Evolutionary conservation across 2,113 vertebrate species (phyloP).

Genomic region (Syngnathus floridae): DNA sequence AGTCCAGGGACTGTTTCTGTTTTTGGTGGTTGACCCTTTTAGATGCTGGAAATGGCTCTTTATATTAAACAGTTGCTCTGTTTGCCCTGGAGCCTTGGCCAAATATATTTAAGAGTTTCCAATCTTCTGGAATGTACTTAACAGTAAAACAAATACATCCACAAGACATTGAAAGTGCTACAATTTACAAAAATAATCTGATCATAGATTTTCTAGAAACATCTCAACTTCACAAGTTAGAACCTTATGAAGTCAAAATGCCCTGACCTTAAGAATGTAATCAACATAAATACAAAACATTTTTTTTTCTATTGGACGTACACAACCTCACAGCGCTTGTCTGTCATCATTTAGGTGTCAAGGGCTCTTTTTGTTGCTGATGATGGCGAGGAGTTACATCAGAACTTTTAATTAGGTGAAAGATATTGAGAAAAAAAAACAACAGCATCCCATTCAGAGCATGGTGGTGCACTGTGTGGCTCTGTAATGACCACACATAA

Average conservation of each 20-base stretch:
- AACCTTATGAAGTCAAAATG: not conserved
- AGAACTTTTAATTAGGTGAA: constrained; percentile 29
- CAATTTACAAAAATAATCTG: not conserved
- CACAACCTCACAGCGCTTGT: too few relatives aligned
- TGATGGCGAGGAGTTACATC: constrained; percentile 9
- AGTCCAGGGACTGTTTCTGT: not conserved
- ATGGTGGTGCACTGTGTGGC: not conserved
- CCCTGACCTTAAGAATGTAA: not conserved
- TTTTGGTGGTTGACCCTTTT: not conserved
- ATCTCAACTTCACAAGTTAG: not conserved
- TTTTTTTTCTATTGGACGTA: too few relatives aligned
- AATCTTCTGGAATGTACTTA: not conserved
- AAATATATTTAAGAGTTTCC: not conserved
- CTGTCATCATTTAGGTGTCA: too few relatives aligned
- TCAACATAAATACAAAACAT: too few relatives aligned
- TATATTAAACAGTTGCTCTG: not conserved
- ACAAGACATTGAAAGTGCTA: not conserved
- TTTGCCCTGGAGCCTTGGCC: not conserved
- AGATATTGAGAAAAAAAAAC: constrained; percentile 34
- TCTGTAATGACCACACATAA: constrained; percentile 31
- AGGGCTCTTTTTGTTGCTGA: not conserved
- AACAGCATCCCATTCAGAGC: not conserved
- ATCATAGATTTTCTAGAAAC: not conserved
- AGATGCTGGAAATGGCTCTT: not conserved
- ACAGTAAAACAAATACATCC: not conserved